phyloP scores from a whole-genome alignment of 2,797 vertebrate genomes.

The Odontamblyopus lacepedii region DNA sequence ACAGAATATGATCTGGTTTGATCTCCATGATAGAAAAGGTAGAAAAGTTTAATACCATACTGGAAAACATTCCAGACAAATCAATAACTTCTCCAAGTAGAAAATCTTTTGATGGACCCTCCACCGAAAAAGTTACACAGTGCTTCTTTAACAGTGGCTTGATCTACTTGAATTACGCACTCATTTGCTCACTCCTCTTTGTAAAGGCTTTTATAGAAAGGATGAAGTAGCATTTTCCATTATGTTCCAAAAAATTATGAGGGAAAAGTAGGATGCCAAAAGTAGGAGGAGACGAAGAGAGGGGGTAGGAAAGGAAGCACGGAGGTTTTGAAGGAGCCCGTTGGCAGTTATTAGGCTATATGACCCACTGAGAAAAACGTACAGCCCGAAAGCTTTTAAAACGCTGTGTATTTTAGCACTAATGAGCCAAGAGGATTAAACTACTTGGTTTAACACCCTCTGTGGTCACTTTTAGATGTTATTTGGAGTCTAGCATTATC shows the following conservation, averaged over 20 bases:
- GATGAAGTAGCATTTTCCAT: conserved; percentile 73
- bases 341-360: conserved; percentile 57
- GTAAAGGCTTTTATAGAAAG: conserved; percentile 56
- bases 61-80: no score
- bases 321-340: conserved; percentile 53
- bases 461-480: conserved; percentile 38
- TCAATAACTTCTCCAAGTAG: no score
- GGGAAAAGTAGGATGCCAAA: conserved; percentile 40
- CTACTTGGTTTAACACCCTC: conserved; percentile 49
- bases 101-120: no score
- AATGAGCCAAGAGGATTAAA: conserved; percentile 52
- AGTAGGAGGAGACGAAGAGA: conserved; percentile 8
- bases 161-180: conserved; percentile 41
- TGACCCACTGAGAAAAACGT: conserved; percentile 45
- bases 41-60: no score
- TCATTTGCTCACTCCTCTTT: conserved; percentile 37
- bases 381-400: conserved; percentile 55
- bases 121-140: no score
- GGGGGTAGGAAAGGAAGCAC: conserved; percentile 18
- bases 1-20: no score
- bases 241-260: conserved; percentile 59
- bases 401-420: conserved; percentile 28
- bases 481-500: conserved; percentile 18
- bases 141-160: neutral
- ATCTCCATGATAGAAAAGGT: no score